A percentile compares a stretch with the other conserved stretches of the same genome.
Evolutionary conservation across 2,113 vertebrate genomes (phyloP).

Genomic region (Chaenocephalus aceratus): DNA sequence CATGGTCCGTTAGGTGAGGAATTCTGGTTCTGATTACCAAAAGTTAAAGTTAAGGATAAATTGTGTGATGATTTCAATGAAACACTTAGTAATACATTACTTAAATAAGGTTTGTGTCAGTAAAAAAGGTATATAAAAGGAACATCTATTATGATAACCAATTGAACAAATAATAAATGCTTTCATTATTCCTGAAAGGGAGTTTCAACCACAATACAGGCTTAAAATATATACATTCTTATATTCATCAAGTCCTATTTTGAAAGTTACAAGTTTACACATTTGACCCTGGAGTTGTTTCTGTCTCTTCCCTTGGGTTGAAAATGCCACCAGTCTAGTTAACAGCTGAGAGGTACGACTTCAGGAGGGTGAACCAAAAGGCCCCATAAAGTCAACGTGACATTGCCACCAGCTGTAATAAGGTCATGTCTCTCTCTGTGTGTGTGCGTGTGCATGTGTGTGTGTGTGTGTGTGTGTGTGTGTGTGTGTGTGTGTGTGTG

Average conservation of each 20-base stretch:
- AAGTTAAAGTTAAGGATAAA: background rate
- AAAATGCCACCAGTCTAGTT: too few relatives aligned
- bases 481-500: constrained; percentile 10
- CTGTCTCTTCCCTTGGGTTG: too few relatives aligned
- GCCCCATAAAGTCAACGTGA: constrained; percentile 30
- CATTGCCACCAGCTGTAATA: constrained; percentile 44
- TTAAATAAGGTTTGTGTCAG: too few relatives aligned
- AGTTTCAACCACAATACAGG: background rate
- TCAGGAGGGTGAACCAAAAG: constrained; percentile 20
- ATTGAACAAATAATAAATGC: background rate
- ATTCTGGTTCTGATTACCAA: background rate
- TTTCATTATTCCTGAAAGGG: background rate
- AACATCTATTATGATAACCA: background rate
- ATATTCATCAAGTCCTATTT: too few relatives aligned
- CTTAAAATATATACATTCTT: too few relatives aligned
- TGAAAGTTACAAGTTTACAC: too few relatives aligned
- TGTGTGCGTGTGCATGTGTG: constrained; percentile 5
- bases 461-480: constrained; percentile 7
- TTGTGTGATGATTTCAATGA: too few relatives aligned
- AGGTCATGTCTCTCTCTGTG: constrained; percentile 37
- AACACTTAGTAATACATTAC: too few relatives aligned
- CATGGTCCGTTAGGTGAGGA: background rate
- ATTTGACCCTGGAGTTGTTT: too few relatives aligned
- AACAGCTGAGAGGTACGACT: constrained; percentile 8
- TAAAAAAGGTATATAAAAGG: background rate